A percentile compares a stretch with the other conserved stretches of the same genome.
These are phyloP conservation scores for Prorops nasuta DNA, from an alignment of 1,140 invertebrate species.

Conservation along the genomic window DNA sequence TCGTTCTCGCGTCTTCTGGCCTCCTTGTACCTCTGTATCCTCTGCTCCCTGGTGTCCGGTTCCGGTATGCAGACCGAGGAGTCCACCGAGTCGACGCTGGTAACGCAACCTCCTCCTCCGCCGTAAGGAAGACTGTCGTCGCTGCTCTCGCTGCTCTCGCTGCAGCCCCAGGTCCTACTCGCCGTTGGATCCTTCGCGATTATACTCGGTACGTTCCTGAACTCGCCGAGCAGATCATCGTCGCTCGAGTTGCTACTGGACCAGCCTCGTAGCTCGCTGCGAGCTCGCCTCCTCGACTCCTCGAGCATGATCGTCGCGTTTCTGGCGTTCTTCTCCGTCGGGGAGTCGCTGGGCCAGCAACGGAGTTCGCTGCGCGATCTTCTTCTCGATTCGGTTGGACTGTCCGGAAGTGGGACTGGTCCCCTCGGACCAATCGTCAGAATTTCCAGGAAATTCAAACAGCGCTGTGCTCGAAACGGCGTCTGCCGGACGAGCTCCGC, in stretches of 20 bases:
- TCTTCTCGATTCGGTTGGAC: slow-evolving; percentile 42
- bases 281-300: slow-evolving; percentile 34
- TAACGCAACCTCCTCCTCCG: slow-evolving; percentile 30
- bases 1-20: slow-evolving; percentile 48
- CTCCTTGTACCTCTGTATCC: slow-evolving; percentile 52
- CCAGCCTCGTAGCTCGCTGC: slow-evolving; percentile 49
- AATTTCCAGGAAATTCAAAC: slow-evolving; percentile 53
- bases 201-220: slow-evolving; percentile 28
- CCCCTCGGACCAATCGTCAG: slow-evolving; percentile 48
- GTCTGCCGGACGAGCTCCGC: slow-evolving; percentile 65
- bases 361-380: slow-evolving; percentile 49
- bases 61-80: slow-evolving; percentile 26
- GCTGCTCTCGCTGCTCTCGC: slow-evolving; percentile 54
- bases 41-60: slow-evolving; percentile 45
- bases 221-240: slow-evolving; percentile 47
- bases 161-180: slow-evolving; percentile 45
- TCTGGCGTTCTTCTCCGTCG: slow-evolving; percentile 23
- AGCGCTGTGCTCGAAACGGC: slow-evolving; percentile 58
- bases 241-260: slow-evolving; percentile 53
- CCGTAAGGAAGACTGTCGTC: slow-evolving; percentile 51
- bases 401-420: slow-evolving; percentile 40
- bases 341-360: slow-evolving; percentile 42
- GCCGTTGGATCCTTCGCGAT: slow-evolving; percentile 27
- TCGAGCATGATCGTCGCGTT: slow-evolving; percentile 27
- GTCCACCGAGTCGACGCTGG: slow-evolving; percentile 40